Percentiles rank a stretch among this genome's conserved stretches.
Evolutionary conservation across 2,797 vertebrate genomes (phyloP).

Genomic region (Pteropus rufus): DNA sequence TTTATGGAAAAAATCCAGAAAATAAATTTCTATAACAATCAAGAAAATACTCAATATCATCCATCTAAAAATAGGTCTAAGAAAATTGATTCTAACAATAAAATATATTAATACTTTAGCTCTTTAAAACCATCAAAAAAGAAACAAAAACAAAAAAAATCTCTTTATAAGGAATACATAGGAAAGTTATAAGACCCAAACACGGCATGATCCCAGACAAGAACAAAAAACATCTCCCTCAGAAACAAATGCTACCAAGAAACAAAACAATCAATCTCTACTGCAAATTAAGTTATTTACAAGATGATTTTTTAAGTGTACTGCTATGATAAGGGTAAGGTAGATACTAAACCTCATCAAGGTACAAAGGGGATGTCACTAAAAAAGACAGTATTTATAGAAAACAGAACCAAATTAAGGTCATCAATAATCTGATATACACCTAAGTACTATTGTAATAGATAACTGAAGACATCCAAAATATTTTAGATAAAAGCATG

Average conservation of each 20-base stretch:
- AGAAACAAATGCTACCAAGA: slow-evolving; percentile 2
- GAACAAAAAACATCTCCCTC: background rate
- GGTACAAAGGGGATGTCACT: background rate
- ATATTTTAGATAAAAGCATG: background rate
- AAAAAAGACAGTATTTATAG: background rate
- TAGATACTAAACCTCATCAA: background rate
- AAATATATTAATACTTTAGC: background rate
- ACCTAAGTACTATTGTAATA: background rate
- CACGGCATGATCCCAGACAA: background rate
- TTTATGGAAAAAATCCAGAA: background rate
- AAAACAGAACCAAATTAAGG: background rate
- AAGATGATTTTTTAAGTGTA: slow-evolving; percentile 12
- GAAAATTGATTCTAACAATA: background rate
- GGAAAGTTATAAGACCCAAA: background rate
- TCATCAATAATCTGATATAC: background rate
- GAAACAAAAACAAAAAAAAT: background rate
- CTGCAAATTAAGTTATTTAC: slow-evolving; percentile 2
- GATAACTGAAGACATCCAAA: background rate
- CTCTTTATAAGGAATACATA: background rate
- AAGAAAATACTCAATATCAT: background rate
- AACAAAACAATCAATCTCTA: background rate
- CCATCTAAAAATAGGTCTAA: background rate
- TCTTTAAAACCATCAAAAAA: background rate
- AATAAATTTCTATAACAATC: background rate
- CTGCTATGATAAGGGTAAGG: background rate